Conservation (phyloP, 1,140 invertebrate species). For the Camponotus pennsylvanicus region DNA sequence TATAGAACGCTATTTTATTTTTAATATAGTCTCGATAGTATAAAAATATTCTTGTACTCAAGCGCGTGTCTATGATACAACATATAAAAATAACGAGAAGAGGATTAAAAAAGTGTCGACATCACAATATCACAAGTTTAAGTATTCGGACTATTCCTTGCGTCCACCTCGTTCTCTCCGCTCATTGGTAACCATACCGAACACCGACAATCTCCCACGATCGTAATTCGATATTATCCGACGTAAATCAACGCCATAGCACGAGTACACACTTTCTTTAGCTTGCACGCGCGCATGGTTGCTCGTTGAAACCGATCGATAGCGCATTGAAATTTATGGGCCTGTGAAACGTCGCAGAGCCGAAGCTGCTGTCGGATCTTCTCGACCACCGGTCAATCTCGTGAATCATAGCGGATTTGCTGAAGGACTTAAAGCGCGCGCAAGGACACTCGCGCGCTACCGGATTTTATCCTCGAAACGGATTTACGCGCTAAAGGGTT, state of each 20-base stretch:
- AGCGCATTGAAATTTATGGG: conserved; percentile 76
- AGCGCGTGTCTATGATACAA: background rate
- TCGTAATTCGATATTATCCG: conserved; percentile 76
- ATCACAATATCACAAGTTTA: background rate
- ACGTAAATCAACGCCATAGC: conserved; percentile 68
- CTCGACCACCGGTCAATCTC: conserved; percentile 73
- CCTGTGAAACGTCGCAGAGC: conserved; percentile 69
- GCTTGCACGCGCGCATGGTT: conserved; percentile 35
- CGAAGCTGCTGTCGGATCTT: conserved; percentile 70
- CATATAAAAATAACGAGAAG: background rate
- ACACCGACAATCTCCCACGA: conserved; percentile 64
- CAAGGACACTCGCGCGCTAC: conserved; percentile 46
- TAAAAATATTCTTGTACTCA: background rate
- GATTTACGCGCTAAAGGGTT: conserved; percentile 7
- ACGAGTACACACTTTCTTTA: conserved; percentile 54
- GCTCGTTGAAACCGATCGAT: conserved; percentile 67
- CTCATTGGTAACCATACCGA: conserved; percentile 21
- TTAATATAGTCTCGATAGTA: background rate
- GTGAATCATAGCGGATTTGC: conserved; percentile 73
- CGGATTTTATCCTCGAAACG: conserved; percentile 39
- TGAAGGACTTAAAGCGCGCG: conserved; percentile 38
- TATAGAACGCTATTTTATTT: background rate
- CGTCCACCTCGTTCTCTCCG: conserved; percentile 1
- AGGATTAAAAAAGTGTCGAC: background rate
- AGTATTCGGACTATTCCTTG: background rate